Percentiles rank a stretch among this genome's conserved stretches.
Conservation (phyloP, 2,113 vertebrate genomes). For the Macroglossus sobrinus region DNA sequence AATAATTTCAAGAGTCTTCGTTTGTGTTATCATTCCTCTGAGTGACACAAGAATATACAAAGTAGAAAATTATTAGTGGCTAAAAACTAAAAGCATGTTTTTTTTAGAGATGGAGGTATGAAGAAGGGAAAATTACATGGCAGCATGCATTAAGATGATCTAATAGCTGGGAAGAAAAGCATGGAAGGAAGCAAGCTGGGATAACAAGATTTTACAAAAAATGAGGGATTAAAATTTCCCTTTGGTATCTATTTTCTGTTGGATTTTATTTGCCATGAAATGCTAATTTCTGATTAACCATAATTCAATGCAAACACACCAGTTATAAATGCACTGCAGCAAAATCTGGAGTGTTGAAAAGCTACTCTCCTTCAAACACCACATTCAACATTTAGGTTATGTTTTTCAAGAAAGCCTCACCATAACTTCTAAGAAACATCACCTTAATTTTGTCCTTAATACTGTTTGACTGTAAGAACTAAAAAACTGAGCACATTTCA, state of each 20-base stretch:
- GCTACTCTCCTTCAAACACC: neutral
- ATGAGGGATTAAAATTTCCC: neutral
- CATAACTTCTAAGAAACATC: constrained; percentile 23
- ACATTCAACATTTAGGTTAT: neutral
- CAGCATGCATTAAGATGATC: neutral
- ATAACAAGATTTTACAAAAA: constrained; percentile 14
- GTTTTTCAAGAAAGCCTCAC: neutral
- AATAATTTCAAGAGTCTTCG: neutral
- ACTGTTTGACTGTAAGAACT: constrained; percentile 2
- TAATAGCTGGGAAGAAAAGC: neutral
- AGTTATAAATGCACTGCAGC: neutral
- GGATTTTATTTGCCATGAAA: neutral
- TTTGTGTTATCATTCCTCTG: neutral
- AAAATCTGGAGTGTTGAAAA: constrained; percentile 6
- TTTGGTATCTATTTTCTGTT: constrained; percentile 8
- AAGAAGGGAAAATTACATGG: neutral
- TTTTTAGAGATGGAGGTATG: neutral
- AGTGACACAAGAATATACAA: neutral
- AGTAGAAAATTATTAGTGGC: neutral
- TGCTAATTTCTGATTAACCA: neutral
- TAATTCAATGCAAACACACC: neutral
- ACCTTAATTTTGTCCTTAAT: constrained; percentile 10
- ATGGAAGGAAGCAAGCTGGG: constrained; percentile 8
- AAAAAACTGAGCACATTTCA: neutral
- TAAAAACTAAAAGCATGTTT: constrained; percentile 13